Evolutionary conservation across 2,113 vertebrate genomes (phyloP).

Genomic region (Amblyopsis rosae): DNA sequence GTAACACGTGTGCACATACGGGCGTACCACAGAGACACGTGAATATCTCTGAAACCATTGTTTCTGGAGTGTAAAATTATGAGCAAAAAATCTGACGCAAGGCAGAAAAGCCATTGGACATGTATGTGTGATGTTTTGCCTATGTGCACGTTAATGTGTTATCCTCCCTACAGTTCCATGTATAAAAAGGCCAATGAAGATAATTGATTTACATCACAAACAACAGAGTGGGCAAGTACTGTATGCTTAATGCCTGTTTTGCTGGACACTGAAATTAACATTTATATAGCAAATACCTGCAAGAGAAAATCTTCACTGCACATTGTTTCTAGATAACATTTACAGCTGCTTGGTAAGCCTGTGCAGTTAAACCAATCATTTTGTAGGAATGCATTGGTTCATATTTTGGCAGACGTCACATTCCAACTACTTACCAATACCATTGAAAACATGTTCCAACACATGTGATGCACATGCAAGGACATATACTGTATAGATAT

Average conservation of each 20-base stretch:
- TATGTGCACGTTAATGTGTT: neutral
- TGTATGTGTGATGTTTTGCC: neutral
- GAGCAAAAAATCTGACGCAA: neutral
- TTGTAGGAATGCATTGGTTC: slow-evolving; percentile 68
- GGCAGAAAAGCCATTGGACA: neutral
- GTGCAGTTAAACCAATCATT: slow-evolving; percentile 48
- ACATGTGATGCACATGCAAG: slow-evolving; percentile 2
- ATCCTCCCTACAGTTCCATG: neutral
- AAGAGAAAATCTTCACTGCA: neutral
- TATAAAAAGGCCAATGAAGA: no score
- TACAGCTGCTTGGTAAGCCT: neutral
- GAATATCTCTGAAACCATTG: no score
- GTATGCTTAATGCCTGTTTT: neutral
- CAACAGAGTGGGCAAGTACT: neutral
- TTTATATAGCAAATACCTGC: neutral
- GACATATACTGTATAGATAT: neutral
- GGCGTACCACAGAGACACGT: neutral
- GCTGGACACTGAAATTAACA: no score
- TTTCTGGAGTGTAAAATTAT: neutral
- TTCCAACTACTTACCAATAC: slow-evolving; percentile 56
- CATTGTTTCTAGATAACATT: neutral
- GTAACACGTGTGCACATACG: neutral
- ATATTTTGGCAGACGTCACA: slow-evolving; percentile 44
- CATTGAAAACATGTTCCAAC: slow-evolving; percentile 27
- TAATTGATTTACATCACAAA: no score